phyloP scores from a whole-genome alignment of 1,140 invertebrate species.

The Notospermus geniculatus region DNA sequence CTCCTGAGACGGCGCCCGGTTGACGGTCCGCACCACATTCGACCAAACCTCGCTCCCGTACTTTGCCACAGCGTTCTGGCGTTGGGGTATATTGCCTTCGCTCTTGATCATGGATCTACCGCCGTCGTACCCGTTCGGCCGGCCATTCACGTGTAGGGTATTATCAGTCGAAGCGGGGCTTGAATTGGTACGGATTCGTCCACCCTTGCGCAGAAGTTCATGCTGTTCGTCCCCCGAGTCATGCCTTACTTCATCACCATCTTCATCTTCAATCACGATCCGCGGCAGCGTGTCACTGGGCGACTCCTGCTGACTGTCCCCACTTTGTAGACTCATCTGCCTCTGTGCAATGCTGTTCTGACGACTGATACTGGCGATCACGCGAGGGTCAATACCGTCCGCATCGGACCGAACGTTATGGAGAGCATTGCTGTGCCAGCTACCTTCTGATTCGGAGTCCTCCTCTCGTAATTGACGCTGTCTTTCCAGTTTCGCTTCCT shows the following conservation, averaged over 20 bases:
- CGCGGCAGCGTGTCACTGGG: slow-evolving; percentile 16
- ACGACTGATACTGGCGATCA: slow-evolving; percentile 36
- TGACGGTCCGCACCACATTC: slow-evolving; percentile 28
- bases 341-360: slow-evolving; percentile 20
- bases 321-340: slow-evolving; percentile 25
- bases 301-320: slow-evolving; percentile 37
- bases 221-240: slow-evolving; percentile 5
- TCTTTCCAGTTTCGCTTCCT: slow-evolving; percentile 65
- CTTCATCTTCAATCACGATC: slow-evolving; percentile 10
- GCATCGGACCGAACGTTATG: slow-evolving; percentile 33
- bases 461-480: slow-evolving; percentile 40
- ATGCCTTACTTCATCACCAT: neutral
- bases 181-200: neutral
- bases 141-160: slow-evolving; percentile 4
- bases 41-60: slow-evolving; percentile 22
- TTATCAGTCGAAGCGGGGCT: slow-evolving; percentile 16
- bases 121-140: neutral
- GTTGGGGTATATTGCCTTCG: slow-evolving; percentile 4
- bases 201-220: slow-evolving; percentile 31
- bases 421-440: neutral
- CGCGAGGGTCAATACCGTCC: slow-evolving; percentile 38
- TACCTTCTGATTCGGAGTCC: slow-evolving; percentile 16
- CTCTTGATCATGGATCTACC: neutral
- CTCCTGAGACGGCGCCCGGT: slow-evolving; percentile 5
- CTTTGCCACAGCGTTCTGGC: slow-evolving; percentile 14